These are phyloP conservation scores for Colinus virginianus DNA, from an alignment of 2,113 vertebrate genomes.

Conservation along the genomic window DNA sequence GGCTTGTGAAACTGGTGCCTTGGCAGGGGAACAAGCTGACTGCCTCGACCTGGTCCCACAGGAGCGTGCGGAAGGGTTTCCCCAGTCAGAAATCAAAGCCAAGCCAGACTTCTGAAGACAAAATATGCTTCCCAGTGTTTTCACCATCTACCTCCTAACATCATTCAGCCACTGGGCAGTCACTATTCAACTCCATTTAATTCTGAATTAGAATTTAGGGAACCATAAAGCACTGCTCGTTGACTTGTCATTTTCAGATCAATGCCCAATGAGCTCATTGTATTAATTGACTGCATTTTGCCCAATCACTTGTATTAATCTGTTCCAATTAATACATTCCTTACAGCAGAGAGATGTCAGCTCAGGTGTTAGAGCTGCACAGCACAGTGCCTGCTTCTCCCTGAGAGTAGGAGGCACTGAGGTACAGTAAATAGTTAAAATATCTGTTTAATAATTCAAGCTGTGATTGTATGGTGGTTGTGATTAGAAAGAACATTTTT, in stretches of 20 bases:
- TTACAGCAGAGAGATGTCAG: background rate
- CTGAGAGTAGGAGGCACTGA: background rate
- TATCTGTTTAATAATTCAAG: slow-evolving; percentile 15
- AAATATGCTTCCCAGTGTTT: background rate
- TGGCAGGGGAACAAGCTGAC: background rate
- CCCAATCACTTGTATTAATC: slow-evolving; percentile 15
- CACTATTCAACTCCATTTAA: background rate
- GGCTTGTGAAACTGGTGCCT: background rate
- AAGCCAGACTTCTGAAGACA: background rate
- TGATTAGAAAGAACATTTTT: slow-evolving; percentile 11
- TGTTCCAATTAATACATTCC: background rate
- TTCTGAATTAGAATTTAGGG: background rate
- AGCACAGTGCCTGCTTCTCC: background rate
- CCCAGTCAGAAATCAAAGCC: background rate
- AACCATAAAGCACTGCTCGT: slow-evolving; percentile 22
- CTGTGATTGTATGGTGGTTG: slow-evolving; percentile 4
- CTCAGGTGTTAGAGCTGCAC: background rate
- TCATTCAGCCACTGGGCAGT: background rate
- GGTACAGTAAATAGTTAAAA: background rate
- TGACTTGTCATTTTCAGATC: slow-evolving; percentile 42
- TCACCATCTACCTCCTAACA: background rate
- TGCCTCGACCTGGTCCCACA: background rate
- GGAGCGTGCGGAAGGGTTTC: background rate
- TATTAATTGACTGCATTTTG: slow-evolving; percentile 7
- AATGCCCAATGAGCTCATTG: background rate